Evolutionary conservation across 1,140 invertebrate genomes (phyloP), one percentile per base, ranked within the genome.

Genomic region (Drosophila mauritiana): DNA sequence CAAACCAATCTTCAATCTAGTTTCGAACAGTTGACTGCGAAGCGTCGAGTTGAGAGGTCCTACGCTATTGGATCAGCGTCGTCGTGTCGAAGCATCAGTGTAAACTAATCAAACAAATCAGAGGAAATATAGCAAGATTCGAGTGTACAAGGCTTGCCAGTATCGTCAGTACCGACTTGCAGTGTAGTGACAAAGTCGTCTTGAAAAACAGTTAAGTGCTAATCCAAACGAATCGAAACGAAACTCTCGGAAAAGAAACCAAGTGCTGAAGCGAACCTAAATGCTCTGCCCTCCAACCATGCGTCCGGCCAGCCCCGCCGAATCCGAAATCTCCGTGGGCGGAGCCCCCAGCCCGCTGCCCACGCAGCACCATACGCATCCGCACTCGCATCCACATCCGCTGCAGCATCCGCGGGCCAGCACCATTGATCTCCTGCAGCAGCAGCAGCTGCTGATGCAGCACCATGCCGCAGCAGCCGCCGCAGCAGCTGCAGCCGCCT

Each of bases 301-400:
- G 78, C 81, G 91, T 54, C 62, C 93, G 92, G 77, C 93, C 93
- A 82, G 94, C 93, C 89, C 95, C 94, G 74, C 94, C 94, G 84
- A 91, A 73, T 92, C 91, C 64, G 95, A 96, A 91, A 96, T 96
- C 67, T 96, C 95, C 82, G 95, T 96, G 55, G 95, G 95, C 54
- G 95, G 95, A 3, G 96, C 95, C 74, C 95, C 95, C 20, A 95
- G 95, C 70, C 95, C 95, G 1, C 64, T 94, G 86, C 94, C 93
- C 43, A 52, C 54, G 25, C 43, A 70, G 48, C 80, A 78, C 22
- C 64, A 77, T 61, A 45, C 72, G 25, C 48, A 65, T 8, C 43
- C 22, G 53, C 62, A 63, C 40, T 49, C 36, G 17, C 83, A 78
- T 53, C 37, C 36, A 10, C 67, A 51, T 37, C 70, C 68, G 52